Evolutionary conservation across 2,888 invertebrate genomes (phyloP).

Genomic region (Cephus runcator): DNA sequence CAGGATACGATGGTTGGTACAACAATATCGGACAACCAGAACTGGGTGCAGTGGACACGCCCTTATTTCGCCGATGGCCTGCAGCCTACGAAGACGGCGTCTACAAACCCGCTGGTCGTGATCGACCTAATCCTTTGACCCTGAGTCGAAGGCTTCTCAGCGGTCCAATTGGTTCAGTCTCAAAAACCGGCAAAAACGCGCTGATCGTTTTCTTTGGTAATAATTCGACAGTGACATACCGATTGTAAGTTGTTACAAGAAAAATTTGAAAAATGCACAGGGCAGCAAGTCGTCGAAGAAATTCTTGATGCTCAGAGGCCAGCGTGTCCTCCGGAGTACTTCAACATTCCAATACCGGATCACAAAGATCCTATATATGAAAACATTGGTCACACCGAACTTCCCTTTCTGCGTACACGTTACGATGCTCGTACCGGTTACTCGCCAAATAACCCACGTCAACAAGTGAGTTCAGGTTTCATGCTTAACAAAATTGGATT

Average conservation of each 20-base stretch:
- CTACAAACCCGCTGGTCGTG: conserved; percentile 67
- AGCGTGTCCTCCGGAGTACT: conserved; percentile 73
- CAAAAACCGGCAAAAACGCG: conserved; percentile 68
- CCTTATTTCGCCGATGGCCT: conserved; percentile 68
- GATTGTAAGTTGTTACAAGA: not conserved
- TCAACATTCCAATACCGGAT: conserved; percentile 69
- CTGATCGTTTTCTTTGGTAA: conserved; percentile 72
- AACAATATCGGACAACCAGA: conserved; percentile 45
- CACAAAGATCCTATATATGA: conserved; percentile 58
- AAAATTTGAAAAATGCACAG: conserved; percentile 45
- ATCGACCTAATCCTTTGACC: conserved; percentile 68
- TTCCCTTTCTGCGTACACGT: conserved; percentile 69
- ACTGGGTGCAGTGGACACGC: conserved; percentile 62
- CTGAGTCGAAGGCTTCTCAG: conserved; percentile 67
- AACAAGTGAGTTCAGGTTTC: conserved; percentile 65
- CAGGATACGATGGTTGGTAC: conserved; percentile 45
- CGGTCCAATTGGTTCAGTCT: conserved; percentile 60
- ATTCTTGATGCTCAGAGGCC: conserved; percentile 71
- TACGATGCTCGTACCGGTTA: conserved; percentile 69
- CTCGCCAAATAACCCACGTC: conserved; percentile 71
- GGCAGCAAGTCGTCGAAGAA: conserved; percentile 74
- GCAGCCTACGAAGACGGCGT: conserved; percentile 71
- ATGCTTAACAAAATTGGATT: not conserved
- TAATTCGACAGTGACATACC: not conserved
- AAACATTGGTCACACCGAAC: conserved; percentile 53